These are phyloP conservation scores for Propithecus deckenii DNA, from an alignment of 2,797 vertebrate genomes.

Conservation along the genomic window DNA sequence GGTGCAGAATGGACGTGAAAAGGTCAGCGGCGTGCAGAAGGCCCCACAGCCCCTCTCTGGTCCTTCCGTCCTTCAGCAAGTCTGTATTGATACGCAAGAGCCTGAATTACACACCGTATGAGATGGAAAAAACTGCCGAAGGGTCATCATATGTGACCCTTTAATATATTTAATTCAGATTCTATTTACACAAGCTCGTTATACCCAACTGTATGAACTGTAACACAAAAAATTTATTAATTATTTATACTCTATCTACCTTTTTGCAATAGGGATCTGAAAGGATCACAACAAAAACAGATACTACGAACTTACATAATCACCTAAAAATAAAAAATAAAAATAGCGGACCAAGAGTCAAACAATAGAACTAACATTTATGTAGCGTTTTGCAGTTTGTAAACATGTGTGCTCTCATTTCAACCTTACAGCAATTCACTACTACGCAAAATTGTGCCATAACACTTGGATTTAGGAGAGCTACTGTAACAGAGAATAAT, in stretches of 20 bases:
- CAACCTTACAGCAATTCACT: background rate
- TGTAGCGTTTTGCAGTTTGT: background rate
- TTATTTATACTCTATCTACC: background rate
- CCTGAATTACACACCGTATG: background rate
- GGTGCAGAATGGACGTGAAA: background rate
- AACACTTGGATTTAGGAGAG: background rate
- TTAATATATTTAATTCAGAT: background rate
- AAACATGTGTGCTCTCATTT: background rate
- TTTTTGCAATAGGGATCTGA: background rate
- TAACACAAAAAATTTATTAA: background rate
- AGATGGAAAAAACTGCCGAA: background rate
- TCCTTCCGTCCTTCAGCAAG: background rate
- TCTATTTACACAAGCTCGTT: background rate
- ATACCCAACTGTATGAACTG: background rate
- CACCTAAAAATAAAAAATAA: background rate
- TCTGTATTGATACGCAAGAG: background rate
- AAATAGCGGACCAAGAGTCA: background rate
- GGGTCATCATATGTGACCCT: background rate
- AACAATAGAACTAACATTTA: background rate
- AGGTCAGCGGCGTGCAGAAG: background rate
- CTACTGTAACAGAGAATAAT: background rate
- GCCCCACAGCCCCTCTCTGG: background rate
- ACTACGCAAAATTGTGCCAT: background rate
- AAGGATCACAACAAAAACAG: background rate
- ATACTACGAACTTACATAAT: background rate